Conservation (phyloP, 2,797 vertebrate species). For the Saguinus oedipus region DNA sequence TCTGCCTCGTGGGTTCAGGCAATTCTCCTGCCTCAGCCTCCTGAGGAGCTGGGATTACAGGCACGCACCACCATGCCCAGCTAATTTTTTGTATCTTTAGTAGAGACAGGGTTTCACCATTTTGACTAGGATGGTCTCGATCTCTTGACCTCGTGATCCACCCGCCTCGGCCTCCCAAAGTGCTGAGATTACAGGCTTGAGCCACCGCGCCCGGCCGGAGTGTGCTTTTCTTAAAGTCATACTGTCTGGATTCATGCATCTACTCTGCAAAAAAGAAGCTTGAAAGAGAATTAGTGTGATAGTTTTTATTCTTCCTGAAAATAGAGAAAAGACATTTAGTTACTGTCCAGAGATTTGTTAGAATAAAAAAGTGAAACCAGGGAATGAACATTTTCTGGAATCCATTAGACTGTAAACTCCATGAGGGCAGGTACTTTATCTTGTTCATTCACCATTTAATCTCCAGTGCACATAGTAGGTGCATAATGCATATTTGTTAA, state of each 20-base stretch:
- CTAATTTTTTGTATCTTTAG: too few species aligned
- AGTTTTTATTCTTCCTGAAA: slow-evolving; percentile 29
- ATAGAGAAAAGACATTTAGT: background rate
- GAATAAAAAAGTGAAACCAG: background rate
- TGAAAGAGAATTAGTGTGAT: background rate
- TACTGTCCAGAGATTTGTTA: background rate
- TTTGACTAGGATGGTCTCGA: too few species aligned
- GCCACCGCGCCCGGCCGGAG: too few species aligned
- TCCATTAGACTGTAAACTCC: background rate
- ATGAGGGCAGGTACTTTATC: background rate
- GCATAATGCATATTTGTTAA: background rate
- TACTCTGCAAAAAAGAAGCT: background rate
- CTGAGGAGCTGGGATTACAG: too few species aligned
- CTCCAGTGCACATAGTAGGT: background rate
- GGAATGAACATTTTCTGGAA: background rate
- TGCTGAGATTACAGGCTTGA: too few species aligned
- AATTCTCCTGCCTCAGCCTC: too few species aligned
- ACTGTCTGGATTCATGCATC: background rate
- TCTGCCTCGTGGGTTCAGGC: too few species aligned
- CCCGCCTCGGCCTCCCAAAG: too few species aligned
- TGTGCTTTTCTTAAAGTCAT: slow-evolving; percentile 36
- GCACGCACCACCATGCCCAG: too few species aligned
- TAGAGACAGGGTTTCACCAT: too few species aligned
- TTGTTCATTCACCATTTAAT: background rate
- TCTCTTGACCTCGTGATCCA: too few species aligned